A percentile compares a stretch with the other conserved stretches of the same genome.
These are phyloP conservation scores for Ia io DNA, from an alignment of 2,113 vertebrate species.

Conservation along the genomic window DNA sequence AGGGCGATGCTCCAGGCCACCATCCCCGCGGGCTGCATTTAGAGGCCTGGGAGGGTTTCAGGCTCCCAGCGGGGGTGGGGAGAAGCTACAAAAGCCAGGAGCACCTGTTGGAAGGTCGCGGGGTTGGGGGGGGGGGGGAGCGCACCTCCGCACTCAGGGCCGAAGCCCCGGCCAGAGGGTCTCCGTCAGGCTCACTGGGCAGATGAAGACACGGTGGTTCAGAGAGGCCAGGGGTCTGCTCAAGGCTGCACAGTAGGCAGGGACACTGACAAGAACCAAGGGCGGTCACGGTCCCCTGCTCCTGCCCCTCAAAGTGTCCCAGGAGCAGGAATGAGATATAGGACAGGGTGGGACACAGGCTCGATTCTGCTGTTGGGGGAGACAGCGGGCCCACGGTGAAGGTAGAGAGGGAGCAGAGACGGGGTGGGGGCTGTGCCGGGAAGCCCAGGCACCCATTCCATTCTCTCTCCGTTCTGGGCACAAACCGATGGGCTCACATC, in stretches of 20 bases:
- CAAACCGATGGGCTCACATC: background rate
- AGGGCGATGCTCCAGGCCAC: background rate
- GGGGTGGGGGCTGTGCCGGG: too few relatives aligned
- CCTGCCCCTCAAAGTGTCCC: background rate
- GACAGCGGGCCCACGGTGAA: background rate
- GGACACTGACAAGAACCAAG: too few relatives aligned
- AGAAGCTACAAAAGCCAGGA: background rate
- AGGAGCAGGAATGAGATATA: background rate
- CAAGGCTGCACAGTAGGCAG: background rate
- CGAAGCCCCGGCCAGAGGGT: fast-evolving
- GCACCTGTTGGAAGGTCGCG: fast-evolving
- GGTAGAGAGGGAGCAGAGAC: background rate
- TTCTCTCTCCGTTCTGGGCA: background rate
- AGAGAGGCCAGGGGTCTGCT: background rate
- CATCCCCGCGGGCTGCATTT: background rate
- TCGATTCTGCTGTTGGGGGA: background rate
- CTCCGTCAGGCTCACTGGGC: fast-evolving
- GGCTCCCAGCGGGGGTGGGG: background rate
- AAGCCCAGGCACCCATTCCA: fast-evolving
- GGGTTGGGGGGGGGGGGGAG: background rate
- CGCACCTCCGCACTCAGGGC: fast-evolving
- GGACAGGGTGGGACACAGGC: fast-evolving
- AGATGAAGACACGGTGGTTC: background rate
- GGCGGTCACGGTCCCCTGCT: background rate
- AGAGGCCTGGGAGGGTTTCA: background rate